Evolutionary conservation across 1,140 invertebrate genomes (phyloP), one percentile per base, ranked within the genome.

Genomic region (Drosophila obscura): DNA sequence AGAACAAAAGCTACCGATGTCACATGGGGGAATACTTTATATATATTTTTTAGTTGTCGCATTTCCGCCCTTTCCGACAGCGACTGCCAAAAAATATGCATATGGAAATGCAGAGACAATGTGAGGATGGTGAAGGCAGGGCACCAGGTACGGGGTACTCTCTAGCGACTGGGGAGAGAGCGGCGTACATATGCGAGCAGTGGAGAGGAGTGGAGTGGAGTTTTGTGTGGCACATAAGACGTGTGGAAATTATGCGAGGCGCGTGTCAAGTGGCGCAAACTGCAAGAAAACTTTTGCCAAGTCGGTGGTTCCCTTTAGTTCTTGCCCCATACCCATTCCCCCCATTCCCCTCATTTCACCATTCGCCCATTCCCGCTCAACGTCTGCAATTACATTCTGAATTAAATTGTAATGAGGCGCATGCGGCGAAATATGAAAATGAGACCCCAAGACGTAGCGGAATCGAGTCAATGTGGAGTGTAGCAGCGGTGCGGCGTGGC

Each of bases 361-460:
- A 19, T 19, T 1, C 19, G 19, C 1, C 22, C 31, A 39, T 72
- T 35, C 28, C 39, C 57, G 41, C 41, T 55, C 69, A 63, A 78
- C 24, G 66, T 55, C 60, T 87, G 75, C 79, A 87, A 87, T 87
- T 89, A 83, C 84, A 89, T 83, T 87, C 75, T 83, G 84, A 89
- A 87, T 89, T 83, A 89, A 87, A 87, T 87, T 87, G 84, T 87
- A 89, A 87, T 87, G 83, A 87, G 83, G 83, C 83, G 83, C 82
- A 88, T 88, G 79, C 66, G 75, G 74, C 74, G 59, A 73, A 85
- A 87, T 87, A 75, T 81, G 82, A 87, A 85, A 74, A 85, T 81
- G 78, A 81, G 77, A 52, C 67, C 67, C 11, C 35, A 11, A 4
- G 51, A 62, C 45, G 43, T 56, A 46, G 44, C 16, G 22, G 46